phyloP scores from a whole-genome alignment of 92 coral and sea anemone species.

The Palythoa caribaeorum region DNA sequence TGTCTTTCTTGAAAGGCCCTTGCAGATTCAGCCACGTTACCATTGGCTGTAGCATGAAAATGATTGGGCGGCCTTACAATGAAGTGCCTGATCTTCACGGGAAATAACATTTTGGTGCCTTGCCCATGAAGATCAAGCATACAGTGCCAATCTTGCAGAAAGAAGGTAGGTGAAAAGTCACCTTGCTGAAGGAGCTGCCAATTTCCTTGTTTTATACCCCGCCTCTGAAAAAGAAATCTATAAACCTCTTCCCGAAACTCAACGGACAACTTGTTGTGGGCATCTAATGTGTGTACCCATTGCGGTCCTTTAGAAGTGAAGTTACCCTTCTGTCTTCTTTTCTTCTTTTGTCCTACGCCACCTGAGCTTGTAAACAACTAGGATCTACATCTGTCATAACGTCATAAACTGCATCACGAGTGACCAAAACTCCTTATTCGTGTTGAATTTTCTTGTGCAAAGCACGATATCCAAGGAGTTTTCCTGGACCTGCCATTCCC shows the following conservation, averaged over 20 bases:
- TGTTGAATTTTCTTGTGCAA: slow-evolving; percentile 8
- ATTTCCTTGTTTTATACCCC: slow-evolving; percentile 33
- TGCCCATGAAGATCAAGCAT: slow-evolving; percentile 64
- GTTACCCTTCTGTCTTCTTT: slow-evolving; percentile 19
- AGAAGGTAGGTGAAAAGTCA: slow-evolving; percentile 22
- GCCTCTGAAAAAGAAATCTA: slow-evolving; percentile 17
- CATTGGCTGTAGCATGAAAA: neutral
- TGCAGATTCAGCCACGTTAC: slow-evolving; percentile 30
- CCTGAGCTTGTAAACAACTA: slow-evolving; percentile 8
- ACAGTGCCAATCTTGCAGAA: slow-evolving; percentile 49
- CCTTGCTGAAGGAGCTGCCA: slow-evolving; percentile 46
- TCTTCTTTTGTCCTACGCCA: slow-evolving; percentile 27
- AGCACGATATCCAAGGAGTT: slow-evolving; percentile 5
- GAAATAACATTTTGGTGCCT: slow-evolving; percentile 56
- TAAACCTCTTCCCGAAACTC: slow-evolving; percentile 62
- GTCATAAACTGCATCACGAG: slow-evolving; percentile 12
- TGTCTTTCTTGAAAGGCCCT: slow-evolving; percentile 67
- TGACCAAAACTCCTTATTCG: slow-evolving; percentile 9
- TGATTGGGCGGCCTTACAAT: slow-evolving; percentile 64
- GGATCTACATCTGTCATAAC: slow-evolving; percentile 9
- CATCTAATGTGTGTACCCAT: too few relatives aligned
- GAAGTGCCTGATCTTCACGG: slow-evolving; percentile 53
- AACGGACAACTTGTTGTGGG: too few relatives aligned
- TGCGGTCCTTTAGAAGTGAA: slow-evolving; percentile 9
- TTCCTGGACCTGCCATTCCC: neutral